A percentile compares a stretch with the other conserved stretches of the same genome.
These are phyloP conservation scores for Saturnia japonica DNA, from an alignment of 2,888 invertebrate genomes.

Conservation along the genomic window DNA sequence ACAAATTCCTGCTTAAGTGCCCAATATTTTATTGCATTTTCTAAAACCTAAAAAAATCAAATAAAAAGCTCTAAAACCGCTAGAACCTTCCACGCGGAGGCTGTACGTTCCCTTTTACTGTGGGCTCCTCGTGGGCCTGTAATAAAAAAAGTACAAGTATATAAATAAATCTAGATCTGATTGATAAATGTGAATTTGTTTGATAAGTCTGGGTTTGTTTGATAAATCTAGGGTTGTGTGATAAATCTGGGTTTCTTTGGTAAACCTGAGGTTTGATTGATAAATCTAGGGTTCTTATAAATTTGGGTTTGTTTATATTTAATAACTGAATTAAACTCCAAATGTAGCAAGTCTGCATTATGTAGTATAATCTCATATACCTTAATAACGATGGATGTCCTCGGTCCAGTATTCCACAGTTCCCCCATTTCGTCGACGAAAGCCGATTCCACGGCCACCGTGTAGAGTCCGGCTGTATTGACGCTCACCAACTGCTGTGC, in stretches of 20 bases:
- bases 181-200: no score
- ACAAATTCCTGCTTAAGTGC: background rate
- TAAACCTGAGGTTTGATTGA: background rate
- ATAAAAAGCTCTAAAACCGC: slow-evolving; percentile 22
- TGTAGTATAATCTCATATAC: slow-evolving; percentile 72
- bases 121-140: slow-evolving; percentile 69
- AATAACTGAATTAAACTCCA: no score
- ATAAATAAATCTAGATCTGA: no score
- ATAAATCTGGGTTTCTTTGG: background rate
- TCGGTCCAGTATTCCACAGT: slow-evolving; percentile 95
- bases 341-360: no score
- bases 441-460: slow-evolving; percentile 91
- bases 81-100: slow-evolving; percentile 57
- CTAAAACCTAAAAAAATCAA: background rate
- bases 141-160: background rate
- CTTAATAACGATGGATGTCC: slow-evolving; percentile 88
- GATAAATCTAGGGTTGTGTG: background rate
- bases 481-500: slow-evolving; percentile 94
- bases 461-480: slow-evolving; percentile 68
- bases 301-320: background rate
- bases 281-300: background rate
- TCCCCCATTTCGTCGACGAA: slow-evolving; percentile 92
- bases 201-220: background rate
- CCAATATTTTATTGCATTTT: background rate
- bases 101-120: slow-evolving; percentile 56